Evolutionary conservation across 2,797 vertebrate genomes (phyloP).

Genomic region (Knipowitschia caucasica): DNA sequence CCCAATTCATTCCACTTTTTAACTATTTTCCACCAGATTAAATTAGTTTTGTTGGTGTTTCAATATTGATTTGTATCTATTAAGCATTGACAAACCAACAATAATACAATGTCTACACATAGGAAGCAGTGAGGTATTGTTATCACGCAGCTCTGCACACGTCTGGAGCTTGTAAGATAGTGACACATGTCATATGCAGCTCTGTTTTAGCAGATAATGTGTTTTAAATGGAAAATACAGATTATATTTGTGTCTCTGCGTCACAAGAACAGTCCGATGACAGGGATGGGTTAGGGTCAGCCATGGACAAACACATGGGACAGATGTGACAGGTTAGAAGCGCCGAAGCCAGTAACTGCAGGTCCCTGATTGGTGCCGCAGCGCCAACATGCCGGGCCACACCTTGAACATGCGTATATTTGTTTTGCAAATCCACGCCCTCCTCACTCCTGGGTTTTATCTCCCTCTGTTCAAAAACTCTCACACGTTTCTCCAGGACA

Average conservation of each 20-base stretch:
- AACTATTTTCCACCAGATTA: no score
- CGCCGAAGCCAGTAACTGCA: not conserved
- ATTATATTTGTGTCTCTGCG: not conserved
- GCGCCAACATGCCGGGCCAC: not conserved
- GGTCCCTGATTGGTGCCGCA: not conserved
- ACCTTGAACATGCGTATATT: not conserved
- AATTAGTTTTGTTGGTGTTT: no score
- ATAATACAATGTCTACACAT: not conserved
- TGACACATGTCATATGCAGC: not conserved
- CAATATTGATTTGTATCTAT: no score
- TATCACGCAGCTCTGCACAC: not conserved
- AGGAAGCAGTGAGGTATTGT: not conserved
- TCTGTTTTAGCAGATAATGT: no score
- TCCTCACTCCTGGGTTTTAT: not conserved
- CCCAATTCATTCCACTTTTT: no score
- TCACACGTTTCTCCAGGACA: not conserved
- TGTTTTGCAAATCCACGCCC: slow-evolving; percentile 13
- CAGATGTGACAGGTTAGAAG: no score
- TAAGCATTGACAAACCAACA: no score
- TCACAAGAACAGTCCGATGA: no score
- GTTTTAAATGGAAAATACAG: not conserved
- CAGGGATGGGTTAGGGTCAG: no score
- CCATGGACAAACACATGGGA: no score
- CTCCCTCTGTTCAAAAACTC: not conserved
- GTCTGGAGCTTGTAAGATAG: not conserved